A percentile compares a stretch with the other conserved stretches of the same genome.
phyloP scores from a whole-genome alignment of 2,797 vertebrate genomes.

The Pelodytes ibericus region DNA sequence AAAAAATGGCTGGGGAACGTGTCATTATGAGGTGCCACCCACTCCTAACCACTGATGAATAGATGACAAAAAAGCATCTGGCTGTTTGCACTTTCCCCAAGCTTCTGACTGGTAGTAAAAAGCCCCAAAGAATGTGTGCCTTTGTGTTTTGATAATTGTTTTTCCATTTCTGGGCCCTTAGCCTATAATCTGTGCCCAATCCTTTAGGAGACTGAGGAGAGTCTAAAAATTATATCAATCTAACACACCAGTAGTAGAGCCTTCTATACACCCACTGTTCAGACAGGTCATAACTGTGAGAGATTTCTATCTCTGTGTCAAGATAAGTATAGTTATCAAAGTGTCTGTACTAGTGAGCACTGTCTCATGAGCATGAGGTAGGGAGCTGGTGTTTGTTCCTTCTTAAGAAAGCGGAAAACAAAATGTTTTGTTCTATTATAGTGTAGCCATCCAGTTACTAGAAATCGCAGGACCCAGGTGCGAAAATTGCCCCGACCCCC shows the following conservation, averaged over 20 bases:
- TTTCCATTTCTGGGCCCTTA: slow-evolving; percentile 1
- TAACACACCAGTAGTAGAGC: not conserved
- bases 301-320: not conserved
- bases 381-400: not conserved
- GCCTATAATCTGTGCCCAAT: slow-evolving; percentile 6
- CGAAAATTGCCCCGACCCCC: no score
- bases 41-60: not conserved
- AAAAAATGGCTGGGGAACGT: no score
- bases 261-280: no score
- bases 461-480: no score
- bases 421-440: not conserved
- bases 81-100: not conserved
- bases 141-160: slow-evolving; percentile 21
- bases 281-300: not conserved
- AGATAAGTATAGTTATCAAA: not conserved
- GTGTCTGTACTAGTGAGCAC: not conserved
- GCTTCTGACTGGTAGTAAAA: not conserved
- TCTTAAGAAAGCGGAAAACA: not conserved
- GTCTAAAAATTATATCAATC: not conserved
- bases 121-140: not conserved
- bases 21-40: not conserved
- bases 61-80: not conserved
- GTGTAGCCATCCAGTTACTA: no score
- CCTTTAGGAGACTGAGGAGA: not conserved
- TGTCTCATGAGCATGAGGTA: no score